These are phyloP conservation scores for Melieria omissa DNA, from an alignment of 2,888 invertebrate species.

Conservation along the genomic window DNA sequence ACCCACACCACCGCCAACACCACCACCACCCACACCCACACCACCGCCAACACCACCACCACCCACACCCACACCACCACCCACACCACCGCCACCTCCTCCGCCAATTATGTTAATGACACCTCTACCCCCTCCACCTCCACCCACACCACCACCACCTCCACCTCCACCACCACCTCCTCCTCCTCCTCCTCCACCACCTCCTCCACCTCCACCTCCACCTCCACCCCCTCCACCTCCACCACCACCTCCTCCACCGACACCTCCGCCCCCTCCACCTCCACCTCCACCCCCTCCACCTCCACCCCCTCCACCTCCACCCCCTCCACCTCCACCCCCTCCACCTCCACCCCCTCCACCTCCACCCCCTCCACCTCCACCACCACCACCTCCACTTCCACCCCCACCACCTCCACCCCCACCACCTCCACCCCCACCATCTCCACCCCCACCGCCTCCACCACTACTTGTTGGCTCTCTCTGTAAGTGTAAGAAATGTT, in stretches of 20 bases:
- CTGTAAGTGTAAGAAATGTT: too few species aligned
- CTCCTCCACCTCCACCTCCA: slow-evolving; percentile 18
- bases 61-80: too few species aligned
- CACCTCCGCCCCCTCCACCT: slow-evolving; percentile 34
- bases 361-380: background rate
- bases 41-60: too few species aligned
- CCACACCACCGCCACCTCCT: too few species aligned
- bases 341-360: slow-evolving; percentile 2
- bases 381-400: slow-evolving; percentile 29
- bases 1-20: too few species aligned
- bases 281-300: slow-evolving; percentile 33
- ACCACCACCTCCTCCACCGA: slow-evolving; percentile 33
- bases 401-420: too few species aligned
- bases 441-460: too few species aligned
- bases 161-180: slow-evolving; percentile 23
- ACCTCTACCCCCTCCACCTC: slow-evolving; percentile 16
- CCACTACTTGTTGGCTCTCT: too few species aligned
- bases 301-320: background rate
- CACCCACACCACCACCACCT: slow-evolving; percentile 11
- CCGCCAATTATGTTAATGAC: slow-evolving; percentile 18
- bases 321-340: background rate
- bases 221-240: slow-evolving; percentile 1
- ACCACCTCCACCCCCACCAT: too few species aligned
- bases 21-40: too few species aligned
- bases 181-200: slow-evolving; percentile 16